Base-by-base conservation (phyloP, 2,797 vertebrate genomes). In the Sorex maritimensis region DNA sequence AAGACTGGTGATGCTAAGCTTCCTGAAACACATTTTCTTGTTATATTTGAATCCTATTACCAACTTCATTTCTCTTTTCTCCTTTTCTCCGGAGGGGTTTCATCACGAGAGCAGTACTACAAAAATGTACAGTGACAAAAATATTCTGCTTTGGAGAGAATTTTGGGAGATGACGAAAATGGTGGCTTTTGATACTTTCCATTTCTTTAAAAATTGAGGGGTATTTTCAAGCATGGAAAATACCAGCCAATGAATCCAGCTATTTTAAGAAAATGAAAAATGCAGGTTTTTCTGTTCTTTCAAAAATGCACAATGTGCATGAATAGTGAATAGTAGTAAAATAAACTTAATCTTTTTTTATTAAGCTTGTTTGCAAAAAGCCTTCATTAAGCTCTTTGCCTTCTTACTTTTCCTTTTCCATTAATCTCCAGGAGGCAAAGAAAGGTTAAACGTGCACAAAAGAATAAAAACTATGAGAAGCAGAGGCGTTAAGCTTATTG, bases 241-340 rank as follows among this genome's bases (percentile, higher is more conserved):
- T 83, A 30, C 69, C 96, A 92, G 14, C 61, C 93, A 91, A 44
- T 28, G 6, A 61, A 75, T 41, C n/a, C 5, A 34, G 1, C 71
- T 52, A 91, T 95, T 91, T 91, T 3, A 71, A n/a, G 14, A 71
- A 82, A 89, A 26, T 24, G 44, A 80, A 30, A 79, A 67, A 79
- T 17, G 0, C 19, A 82, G 86, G 44, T 0, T 30, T 52, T 86
- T 24, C 19, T 23, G 7, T 49, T 92, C 24, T 7, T 34, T 82
- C 55, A 65, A 34, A 91, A 89, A 65, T 38, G 28, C 12, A 49
- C 38, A 68, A 84, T 5, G 5, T 3, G 46, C 6, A 78, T 21
- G 4, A 85, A 89, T 41, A 46, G 0, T 80, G 26, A 61, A 74
- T 94, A 79, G 65, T 68, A 87, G n/a, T n/a, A 78, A 92, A 81